Evolutionary conservation across 92 coral and sea anemone species (phyloP), one percentile per base, ranked within the genome.

Genomic region (Desmophyllum pertusum): DNA sequence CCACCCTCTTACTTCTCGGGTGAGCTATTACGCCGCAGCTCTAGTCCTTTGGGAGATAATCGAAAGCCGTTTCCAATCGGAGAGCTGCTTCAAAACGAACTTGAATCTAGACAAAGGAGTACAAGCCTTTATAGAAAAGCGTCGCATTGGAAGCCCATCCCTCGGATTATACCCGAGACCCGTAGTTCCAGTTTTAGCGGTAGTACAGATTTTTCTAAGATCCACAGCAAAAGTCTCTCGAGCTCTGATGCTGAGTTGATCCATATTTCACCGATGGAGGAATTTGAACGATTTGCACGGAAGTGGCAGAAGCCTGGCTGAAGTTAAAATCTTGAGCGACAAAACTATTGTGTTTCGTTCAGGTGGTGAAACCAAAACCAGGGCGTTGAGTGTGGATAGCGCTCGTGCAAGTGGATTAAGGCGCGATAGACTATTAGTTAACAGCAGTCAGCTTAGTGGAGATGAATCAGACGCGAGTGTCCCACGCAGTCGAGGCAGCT

Each of bases 121-220:
- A 85, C 92, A 3, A 96, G 98, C 86, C 81, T n/a, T 96, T 57
- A 96, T 90, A 9, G 98, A 96, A 65, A 94, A 92, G 40, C 88
- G 88, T 5, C 95, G 99, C 80, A 90, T 88, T 41, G 91, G 90
- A 31, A 93, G 95, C 55, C 99, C 99, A 3, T 89, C 98, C 45
- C 85, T 96, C 62, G 89, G 75, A 92, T 96, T 29, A 88, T 91
- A 39, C 93, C 98, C 59, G 98, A 94, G 79, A 90, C 94, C 40
- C 88, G 99, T 29, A 94, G 99, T 83, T 92, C 99, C 3, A 96
- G 99, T 82, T 96, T 96, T 55, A 94, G 93, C 76, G 99, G 99
- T 21, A 96, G 98, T 78, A 92, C 98, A 3, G 98, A 96, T 61
- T 91, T n/a, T 55, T 81, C 89, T 53, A 94, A 94, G 81, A 71